Percentiles rank a stretch among this genome's conserved stretches.
Conservation (phyloP, 2,888 invertebrate species). For the Aleiodes leptofemur region DNA sequence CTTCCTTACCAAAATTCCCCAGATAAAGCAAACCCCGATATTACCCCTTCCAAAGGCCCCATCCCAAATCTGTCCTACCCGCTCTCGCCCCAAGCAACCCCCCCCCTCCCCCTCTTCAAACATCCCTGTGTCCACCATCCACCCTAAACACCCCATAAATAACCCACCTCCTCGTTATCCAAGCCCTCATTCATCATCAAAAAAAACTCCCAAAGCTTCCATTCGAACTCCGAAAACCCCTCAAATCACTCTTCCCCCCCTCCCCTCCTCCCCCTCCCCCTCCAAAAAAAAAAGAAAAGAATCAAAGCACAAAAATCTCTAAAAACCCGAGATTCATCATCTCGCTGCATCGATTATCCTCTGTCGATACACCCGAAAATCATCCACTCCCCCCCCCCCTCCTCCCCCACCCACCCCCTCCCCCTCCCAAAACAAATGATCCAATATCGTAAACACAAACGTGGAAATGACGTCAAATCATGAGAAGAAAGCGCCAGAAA, state of each 20-base stretch:
- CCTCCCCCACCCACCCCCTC: background rate
- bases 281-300: background rate
- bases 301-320: background rate
- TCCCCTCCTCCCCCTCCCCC: too few relatives aligned
- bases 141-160: background rate
- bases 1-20: background rate
- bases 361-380: slow-evolving; percentile 19
- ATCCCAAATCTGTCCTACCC: background rate
- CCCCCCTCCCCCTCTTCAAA: background rate
- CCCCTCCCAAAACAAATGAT: background rate
- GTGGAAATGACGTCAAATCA: background rate
- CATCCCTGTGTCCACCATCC: background rate
- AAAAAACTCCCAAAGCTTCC: background rate
- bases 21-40: background rate
- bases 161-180: background rate
- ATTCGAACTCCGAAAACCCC: background rate
- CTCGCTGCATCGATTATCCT: slow-evolving; percentile 17
- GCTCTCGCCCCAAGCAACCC: background rate
- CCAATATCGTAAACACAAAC: background rate
- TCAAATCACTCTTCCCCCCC: too few relatives aligned
- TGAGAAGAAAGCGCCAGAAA: background rate
- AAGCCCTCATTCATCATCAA: background rate
- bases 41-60: background rate
- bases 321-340: background rate
- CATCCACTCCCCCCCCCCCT: too few relatives aligned